These are phyloP conservation scores for Lysiphlebus fabarum DNA, from an alignment of 1,140 invertebrate genomes.

Conservation along the genomic window DNA sequence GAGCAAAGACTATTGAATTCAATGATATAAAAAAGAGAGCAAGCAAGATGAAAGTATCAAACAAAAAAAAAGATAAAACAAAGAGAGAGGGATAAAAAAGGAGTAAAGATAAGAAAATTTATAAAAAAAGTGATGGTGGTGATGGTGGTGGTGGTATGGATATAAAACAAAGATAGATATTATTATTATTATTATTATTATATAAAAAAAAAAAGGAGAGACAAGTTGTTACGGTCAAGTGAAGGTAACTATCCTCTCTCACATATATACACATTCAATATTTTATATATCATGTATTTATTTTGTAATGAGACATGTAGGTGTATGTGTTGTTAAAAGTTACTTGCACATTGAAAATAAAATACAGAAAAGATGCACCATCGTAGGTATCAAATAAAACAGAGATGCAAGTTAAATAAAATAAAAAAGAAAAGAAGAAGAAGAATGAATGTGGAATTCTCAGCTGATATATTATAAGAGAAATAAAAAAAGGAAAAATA, in stretches of 20 bases:
- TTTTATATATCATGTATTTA: too few relatives aligned
- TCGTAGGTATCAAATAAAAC: slow-evolving; percentile 9
- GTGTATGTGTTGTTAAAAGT: too few relatives aligned
- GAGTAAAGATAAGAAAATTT: too few relatives aligned
- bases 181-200: too few relatives aligned
- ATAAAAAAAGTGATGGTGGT: too few relatives aligned
- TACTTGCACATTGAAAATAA: slow-evolving; percentile 1
- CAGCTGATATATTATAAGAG: slow-evolving; percentile 14
- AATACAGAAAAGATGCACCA: slow-evolving; percentile 18
- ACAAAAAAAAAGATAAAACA: too few relatives aligned
- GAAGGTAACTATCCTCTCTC: slow-evolving; percentile 22
- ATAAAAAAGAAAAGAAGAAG: slow-evolving; percentile 18
- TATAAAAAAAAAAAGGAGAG: slow-evolving; percentile 25
- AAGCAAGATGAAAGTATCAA: too few relatives aligned
- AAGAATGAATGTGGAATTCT: slow-evolving; percentile 10
- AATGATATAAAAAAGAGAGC: too few relatives aligned
- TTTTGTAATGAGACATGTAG: too few relatives aligned
- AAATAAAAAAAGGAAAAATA: slow-evolving; percentile 25
- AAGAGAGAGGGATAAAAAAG: too few relatives aligned
- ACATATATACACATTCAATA: background rate
- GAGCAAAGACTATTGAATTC: slow-evolving; percentile 12
- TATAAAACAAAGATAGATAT: too few relatives aligned
- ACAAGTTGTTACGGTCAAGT: slow-evolving; percentile 30
- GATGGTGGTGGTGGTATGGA: too few relatives aligned
- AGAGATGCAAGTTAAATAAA: slow-evolving; percentile 12